These are phyloP conservation scores for Epinotia demarniana DNA, from an alignment of 2,888 invertebrate species.

Conservation along the genomic window DNA sequence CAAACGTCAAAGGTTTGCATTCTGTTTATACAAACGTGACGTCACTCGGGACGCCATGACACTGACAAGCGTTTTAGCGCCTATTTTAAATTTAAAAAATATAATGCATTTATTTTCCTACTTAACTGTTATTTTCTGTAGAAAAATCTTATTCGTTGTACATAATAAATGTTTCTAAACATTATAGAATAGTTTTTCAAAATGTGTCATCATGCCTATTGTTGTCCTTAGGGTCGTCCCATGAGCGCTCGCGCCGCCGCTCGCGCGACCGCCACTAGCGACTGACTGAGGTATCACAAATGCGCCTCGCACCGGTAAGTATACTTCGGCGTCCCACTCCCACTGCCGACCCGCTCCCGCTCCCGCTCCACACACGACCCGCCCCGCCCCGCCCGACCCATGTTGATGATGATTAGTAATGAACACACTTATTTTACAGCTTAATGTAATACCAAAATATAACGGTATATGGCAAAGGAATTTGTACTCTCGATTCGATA, in stretches of 20 bases:
- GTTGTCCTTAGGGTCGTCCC: conserved; percentile 69
- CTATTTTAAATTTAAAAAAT: no score
- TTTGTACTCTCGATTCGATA: conserved; percentile 77
- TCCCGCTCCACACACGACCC: conserved; percentile 39
- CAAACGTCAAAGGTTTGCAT: no score
- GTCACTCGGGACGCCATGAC: no score
- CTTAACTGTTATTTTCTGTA: no score
- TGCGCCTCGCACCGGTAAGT: conserved; percentile 79
- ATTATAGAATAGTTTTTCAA: no score
- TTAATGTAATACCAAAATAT: conserved; percentile 80
- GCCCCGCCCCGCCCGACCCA: conserved; percentile 48
- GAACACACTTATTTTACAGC: conserved; percentile 83
- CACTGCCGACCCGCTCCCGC: conserved; percentile 22
- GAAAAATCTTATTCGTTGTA: no score
- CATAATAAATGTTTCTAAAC: no score
- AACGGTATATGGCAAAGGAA: conserved; percentile 79
- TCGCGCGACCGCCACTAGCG: conserved; percentile 80
- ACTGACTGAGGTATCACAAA: conserved; percentile 84
- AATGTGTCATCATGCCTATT: no score
- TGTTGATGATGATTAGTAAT: conserved; percentile 71
- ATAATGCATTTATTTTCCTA: no score
- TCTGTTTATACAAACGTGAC: no score
- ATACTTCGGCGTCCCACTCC: conserved; percentile 48
- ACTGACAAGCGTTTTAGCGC: no score
- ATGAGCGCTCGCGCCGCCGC: conserved; percentile 76